phyloP scores from a whole-genome alignment of 2,888 invertebrate genomes.

The Euzetes globulus region DNA sequence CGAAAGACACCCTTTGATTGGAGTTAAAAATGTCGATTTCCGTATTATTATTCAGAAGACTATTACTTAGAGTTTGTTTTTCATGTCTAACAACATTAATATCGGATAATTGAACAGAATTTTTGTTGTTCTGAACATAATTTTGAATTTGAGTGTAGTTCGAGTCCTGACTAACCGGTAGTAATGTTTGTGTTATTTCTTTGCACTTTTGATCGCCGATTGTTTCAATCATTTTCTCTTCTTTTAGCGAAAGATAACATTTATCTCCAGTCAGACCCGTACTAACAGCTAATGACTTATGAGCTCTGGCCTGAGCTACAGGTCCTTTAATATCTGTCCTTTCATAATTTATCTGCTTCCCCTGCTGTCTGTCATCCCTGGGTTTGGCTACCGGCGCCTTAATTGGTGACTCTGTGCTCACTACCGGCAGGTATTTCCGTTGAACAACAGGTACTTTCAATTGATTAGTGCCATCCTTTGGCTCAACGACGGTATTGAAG shows the following conservation, averaged over 20 bases:
- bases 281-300: background rate
- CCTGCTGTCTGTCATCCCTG: background rate
- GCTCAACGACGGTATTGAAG: slow-evolving; percentile 35
- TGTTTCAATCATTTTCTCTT: background rate
- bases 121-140: slow-evolving; percentile 10
- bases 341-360: background rate
- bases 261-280: background rate
- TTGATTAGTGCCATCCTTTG: background rate
- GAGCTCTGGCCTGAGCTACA: background rate
- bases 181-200: background rate
- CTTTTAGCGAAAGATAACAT: background rate
- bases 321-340: background rate
- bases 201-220: background rate
- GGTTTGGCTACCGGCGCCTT: background rate
- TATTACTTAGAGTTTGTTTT: slow-evolving; percentile 5
- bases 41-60: background rate
- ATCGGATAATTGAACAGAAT: background rate
- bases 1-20: background rate
- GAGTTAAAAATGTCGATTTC: background rate
- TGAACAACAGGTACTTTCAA: background rate
- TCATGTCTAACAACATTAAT: background rate
- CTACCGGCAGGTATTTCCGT: background rate
- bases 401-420: background rate
- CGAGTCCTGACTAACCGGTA: slow-evolving; percentile 1
- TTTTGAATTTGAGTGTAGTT: background rate